Evolutionary conservation across 2,113 vertebrate species (phyloP).

Genomic region (Melanocharis versteri): DNA sequence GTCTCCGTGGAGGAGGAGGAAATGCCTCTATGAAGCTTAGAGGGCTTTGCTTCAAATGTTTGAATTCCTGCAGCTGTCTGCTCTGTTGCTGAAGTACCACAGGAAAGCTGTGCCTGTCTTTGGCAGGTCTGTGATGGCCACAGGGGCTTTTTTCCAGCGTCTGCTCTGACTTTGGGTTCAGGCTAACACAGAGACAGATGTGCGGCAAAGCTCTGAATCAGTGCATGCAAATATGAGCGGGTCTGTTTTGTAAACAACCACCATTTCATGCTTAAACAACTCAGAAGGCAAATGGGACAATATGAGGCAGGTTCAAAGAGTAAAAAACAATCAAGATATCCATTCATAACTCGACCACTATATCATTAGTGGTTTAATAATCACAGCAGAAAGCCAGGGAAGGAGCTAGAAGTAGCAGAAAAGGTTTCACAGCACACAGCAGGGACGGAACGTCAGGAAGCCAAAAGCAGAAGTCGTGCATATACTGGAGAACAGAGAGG

Average conservation of each 20-base stretch:
- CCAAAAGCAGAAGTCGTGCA: background rate
- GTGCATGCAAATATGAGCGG: background rate
- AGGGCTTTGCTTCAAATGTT: background rate
- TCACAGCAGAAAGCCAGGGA: background rate
- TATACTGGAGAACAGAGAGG: background rate
- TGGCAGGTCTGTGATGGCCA: background rate
- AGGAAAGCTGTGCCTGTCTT: background rate
- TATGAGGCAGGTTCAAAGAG: background rate
- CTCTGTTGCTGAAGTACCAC: background rate
- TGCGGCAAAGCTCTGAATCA: background rate
- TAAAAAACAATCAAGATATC: background rate
- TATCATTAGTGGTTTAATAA: background rate
- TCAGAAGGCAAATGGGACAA: background rate
- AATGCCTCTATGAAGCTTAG: background rate
- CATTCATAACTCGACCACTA: background rate
- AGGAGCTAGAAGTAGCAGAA: background rate
- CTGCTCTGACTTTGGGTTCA: background rate
- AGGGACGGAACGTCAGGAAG: background rate
- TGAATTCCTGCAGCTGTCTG: background rate
- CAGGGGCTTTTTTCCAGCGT: background rate
- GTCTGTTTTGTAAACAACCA: background rate
- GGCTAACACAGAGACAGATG: background rate
- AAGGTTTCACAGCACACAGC: background rate
- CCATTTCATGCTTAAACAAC: background rate
- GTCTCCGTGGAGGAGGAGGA: background rate